Percentiles rank a stretch among this genome's conserved stretches.
These are phyloP conservation scores for Erpornis zantholeuca DNA, from an alignment of 2,113 vertebrate species.

Conservation along the genomic window DNA sequence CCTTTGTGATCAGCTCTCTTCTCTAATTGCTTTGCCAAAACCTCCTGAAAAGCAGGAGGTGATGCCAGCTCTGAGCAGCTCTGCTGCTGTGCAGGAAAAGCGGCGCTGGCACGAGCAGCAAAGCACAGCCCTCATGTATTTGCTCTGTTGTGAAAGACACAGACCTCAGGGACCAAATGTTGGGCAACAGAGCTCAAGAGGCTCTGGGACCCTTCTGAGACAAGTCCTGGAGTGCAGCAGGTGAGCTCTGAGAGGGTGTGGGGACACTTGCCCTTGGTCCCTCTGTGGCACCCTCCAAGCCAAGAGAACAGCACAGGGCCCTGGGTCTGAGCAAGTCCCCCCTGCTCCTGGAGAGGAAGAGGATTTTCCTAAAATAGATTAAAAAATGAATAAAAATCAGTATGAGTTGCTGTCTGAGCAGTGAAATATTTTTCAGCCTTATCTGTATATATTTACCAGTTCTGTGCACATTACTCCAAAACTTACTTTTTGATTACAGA, in stretches of 20 bases:
- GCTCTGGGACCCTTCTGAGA: background rate
- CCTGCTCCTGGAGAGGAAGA: background rate
- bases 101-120: background rate
- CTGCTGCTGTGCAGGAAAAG: background rate
- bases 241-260: background rate
- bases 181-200: background rate
- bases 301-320: background rate
- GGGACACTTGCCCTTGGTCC: background rate
- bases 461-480: background rate
- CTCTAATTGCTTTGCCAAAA: constrained; percentile 41
- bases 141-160: background rate
- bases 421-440: background rate
- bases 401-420: background rate
- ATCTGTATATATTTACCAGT: background rate
- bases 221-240: background rate
- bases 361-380: background rate
- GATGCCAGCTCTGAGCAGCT: no score
- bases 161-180: background rate
- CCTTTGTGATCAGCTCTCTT: constrained; percentile 13
- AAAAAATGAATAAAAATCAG: background rate
- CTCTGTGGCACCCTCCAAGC: background rate
- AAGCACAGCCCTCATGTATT: background rate
- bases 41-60: background rate
- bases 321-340: background rate
- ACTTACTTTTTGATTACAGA: background rate